These are phyloP conservation scores for Garrulus glandarius DNA, from an alignment of 2,797 vertebrate species.

Conservation along the genomic window DNA sequence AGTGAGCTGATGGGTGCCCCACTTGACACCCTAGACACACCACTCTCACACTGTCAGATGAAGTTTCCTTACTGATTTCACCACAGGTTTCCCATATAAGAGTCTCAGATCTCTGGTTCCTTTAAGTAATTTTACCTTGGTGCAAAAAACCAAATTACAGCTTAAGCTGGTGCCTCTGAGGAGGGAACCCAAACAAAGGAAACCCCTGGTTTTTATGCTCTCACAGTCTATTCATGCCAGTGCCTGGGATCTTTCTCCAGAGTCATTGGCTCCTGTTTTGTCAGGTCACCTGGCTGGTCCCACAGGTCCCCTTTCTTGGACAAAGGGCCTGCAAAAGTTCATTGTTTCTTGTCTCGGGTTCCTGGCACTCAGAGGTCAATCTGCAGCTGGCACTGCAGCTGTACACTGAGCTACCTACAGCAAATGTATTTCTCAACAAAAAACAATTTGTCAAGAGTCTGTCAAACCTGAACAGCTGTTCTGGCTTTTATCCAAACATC, in stretches of 20 bases:
- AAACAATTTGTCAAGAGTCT: neutral
- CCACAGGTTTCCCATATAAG: neutral
- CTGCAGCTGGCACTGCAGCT: neutral
- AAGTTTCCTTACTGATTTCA: neutral
- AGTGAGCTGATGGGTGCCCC: neutral
- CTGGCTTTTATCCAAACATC: neutral
- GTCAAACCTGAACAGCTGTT: neutral
- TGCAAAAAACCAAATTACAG: neutral
- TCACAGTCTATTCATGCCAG: no score
- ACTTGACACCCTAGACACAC: neutral
- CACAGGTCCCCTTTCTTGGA: neutral
- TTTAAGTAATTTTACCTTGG: neutral
- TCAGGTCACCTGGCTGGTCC: neutral
- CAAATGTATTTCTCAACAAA: neutral
- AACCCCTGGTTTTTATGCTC: neutral
- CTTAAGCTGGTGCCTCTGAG: neutral
- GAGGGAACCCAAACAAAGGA: neutral
- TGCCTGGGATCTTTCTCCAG: neutral
- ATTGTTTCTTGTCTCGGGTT: neutral
- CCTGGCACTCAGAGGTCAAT: neutral
- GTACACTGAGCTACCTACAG: neutral
- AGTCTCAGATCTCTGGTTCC: neutral
- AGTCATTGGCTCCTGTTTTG: neutral
- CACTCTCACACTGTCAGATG: neutral
- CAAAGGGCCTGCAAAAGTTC: neutral